phyloP scores from a whole-genome alignment of 2,113 vertebrate genomes.

The Halcyon senegalensis region DNA sequence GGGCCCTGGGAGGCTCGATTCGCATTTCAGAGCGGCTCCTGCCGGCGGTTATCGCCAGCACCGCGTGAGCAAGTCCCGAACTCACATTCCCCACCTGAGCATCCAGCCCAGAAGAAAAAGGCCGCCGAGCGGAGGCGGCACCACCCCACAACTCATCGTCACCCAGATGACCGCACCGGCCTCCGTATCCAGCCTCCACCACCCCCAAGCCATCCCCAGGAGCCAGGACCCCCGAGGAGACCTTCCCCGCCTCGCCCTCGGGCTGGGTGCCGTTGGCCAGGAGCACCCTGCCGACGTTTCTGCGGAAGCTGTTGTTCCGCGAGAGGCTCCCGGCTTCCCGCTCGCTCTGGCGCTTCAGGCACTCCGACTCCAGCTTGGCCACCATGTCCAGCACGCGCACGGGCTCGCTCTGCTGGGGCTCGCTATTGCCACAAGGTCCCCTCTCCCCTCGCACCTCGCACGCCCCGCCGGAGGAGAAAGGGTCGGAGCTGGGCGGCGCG shows the following conservation, averaged over 20 bases:
- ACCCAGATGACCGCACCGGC: not conserved
- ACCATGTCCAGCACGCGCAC: conserved; percentile 93
- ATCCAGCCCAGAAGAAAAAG: conserved; percentile 37
- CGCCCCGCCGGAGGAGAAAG: not conserved
- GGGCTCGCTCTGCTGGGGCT: conserved; percentile 79
- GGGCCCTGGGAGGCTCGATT: conserved; percentile 15
- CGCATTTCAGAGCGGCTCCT: conserved; percentile 12
- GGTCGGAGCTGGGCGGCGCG: not conserved
- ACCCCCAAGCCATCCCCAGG: not conserved
- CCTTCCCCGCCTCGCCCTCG: not conserved
- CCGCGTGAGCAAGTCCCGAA: conserved; percentile 32
- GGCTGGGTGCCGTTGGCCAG: conserved; percentile 74
- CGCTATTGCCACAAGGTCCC: not conserved
- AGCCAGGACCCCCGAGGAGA: not conserved
- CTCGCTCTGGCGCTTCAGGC: conserved; percentile 79
- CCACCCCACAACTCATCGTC: conserved; percentile 44
- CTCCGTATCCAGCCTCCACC: not conserved
- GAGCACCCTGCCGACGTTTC: conserved; percentile 85
- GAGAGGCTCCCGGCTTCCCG: conserved; percentile 80
- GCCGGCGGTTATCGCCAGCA: not conserved
- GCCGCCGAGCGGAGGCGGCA: not conserved
- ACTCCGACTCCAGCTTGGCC: conserved; percentile 90
- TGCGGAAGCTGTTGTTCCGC: conserved; percentile 85
- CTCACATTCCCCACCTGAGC: not conserved
- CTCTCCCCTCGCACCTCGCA: conserved; percentile 35